Base-by-base conservation (phyloP, 2,113 vertebrate genomes). In the Myrmecophaga tridactyla region DNA sequence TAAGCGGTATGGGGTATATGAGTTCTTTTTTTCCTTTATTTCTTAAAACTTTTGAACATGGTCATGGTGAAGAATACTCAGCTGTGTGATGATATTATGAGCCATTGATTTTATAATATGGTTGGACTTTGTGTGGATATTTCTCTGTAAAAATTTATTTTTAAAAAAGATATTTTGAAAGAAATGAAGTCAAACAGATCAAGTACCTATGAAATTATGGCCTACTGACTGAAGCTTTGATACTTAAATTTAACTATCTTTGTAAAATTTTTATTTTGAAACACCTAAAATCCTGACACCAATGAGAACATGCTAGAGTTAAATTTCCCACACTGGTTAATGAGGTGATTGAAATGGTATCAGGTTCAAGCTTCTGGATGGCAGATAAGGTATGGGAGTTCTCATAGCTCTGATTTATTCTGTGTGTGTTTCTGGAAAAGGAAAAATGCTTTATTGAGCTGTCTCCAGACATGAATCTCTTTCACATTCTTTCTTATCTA, bases 401-500 rank as follows among this genome's bases (percentile, higher is more conserved):
- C 5, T 39, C 43, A 4, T 76, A 70, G 23, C 25, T 9, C 86
- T 46, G 78, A 12, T 63, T 69, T 87, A 29, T 63, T 70, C 86
- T 86, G 78, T 15, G 73, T 23, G 14, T 65, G 39, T 87, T 96
- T 96, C 70, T 96, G 89, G 90, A 95, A 81, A 53, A 51, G 25
- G 29, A 62, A 90, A 48, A 56, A 11, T 46, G 73, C 78, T 89
- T 93, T 94, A 93, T 12, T 43, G 94, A 96, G 84, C 92, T 76
- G 89, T 89, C 96, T 93, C 41, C 36, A 92, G 65, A 90, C 9
- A 3, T 23, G 94, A 97, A 65, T 36, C n/a, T n/a, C n/a, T n/a
- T n/a, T n/a, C n/a, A n/a, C n/a, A n/a, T n/a, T n/a, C n/a, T n/a
- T n/a, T n/a, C n/a, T n/a, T n/a, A n/a, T n/a, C n/a, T n/a, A n/a